Conservation (phyloP, 2,888 invertebrate genomes). For the Philereme transversata region DNA sequence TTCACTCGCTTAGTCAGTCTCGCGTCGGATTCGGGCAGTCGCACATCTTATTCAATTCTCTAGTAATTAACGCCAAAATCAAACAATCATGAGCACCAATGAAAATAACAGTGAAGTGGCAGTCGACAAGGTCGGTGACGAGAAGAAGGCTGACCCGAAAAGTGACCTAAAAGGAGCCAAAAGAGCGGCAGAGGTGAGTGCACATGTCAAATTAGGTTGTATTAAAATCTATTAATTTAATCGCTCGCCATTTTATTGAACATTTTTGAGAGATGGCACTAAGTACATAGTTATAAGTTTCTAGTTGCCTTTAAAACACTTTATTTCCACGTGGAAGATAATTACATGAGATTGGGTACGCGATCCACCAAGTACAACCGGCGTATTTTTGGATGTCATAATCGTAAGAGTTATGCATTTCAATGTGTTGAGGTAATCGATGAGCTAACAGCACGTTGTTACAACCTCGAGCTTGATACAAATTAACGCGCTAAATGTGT, state of each 20-base stretch:
- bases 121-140: slow-evolving; percentile 92
- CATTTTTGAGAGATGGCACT: slow-evolving; percentile 46
- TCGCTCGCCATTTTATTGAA: slow-evolving; percentile 83
- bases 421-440: slow-evolving; percentile 70
- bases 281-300: slow-evolving; percentile 41
- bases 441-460: slow-evolving; percentile 60
- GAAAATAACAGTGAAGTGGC: slow-evolving; percentile 94
- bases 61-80: slow-evolving; percentile 76
- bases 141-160: slow-evolving; percentile 88
- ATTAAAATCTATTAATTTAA: slow-evolving; percentile 71
- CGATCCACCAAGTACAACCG: slow-evolving; percentile 55
- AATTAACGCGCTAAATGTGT: slow-evolving; percentile 32
- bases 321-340: slow-evolving; percentile 56
- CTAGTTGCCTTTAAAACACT: slow-evolving; percentile 29
- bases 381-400: slow-evolving; percentile 76
- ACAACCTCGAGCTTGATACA: slow-evolving; percentile 39
- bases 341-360: slow-evolving; percentile 35
- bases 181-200: slow-evolving; percentile 94
- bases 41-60: slow-evolving; percentile 68
- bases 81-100: slow-evolving; percentile 83
- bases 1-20: slow-evolving; percentile 86
- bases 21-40: slow-evolving; percentile 86
- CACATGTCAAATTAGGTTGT: slow-evolving; percentile 72
- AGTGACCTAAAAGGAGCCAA: slow-evolving; percentile 94
- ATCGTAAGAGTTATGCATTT: slow-evolving; percentile 56